Evolutionary conservation across 2,797 vertebrate genomes (phyloP).

Genomic region (Myiothlypis coronata): DNA sequence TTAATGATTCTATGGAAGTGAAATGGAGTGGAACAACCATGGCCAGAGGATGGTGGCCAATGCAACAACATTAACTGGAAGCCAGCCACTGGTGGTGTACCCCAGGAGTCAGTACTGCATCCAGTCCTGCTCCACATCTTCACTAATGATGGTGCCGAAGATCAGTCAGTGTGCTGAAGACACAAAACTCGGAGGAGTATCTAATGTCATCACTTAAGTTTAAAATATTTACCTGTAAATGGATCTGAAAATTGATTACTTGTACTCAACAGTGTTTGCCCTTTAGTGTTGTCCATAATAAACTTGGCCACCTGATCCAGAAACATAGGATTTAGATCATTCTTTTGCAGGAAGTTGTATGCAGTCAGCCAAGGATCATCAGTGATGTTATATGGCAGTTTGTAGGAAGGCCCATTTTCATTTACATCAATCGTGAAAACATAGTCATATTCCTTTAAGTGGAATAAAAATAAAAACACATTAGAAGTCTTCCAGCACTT

Average conservation of each 20-base stretch:
- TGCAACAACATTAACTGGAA: not conserved
- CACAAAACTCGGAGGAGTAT: not conserved
- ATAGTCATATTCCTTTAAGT: conserved; percentile 91
- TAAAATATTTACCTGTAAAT: conserved; percentile 84
- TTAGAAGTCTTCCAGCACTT: not conserved
- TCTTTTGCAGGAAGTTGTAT: conserved; percentile 94
- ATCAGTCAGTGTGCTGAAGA: not conserved
- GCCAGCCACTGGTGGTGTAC: not conserved
- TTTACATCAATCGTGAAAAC: conserved; percentile 97
- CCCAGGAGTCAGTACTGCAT: not conserved
- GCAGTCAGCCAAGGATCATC: conserved; percentile 96
- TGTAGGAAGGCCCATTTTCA: conserved; percentile 92
- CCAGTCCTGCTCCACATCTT: not conserved
- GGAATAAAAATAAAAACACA: conserved; percentile 29
- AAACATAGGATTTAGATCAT: conserved; percentile 94
- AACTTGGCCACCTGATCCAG: conserved; percentile 98
- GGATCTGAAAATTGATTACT: conserved; percentile 83
- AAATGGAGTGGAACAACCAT: not conserved
- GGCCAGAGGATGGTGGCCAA: not conserved
- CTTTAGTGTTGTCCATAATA: conserved; percentile 95
- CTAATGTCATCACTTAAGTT: not conserved
- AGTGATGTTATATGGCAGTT: conserved; percentile 90
- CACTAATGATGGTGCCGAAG: not conserved
- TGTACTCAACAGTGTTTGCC: conserved; percentile 79
- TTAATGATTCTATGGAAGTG: not conserved